Evolutionary conservation across 2,113 vertebrate species (phyloP), one percentile per base, ranked within the genome.

Genomic region (Scomber scombrus): DNA sequence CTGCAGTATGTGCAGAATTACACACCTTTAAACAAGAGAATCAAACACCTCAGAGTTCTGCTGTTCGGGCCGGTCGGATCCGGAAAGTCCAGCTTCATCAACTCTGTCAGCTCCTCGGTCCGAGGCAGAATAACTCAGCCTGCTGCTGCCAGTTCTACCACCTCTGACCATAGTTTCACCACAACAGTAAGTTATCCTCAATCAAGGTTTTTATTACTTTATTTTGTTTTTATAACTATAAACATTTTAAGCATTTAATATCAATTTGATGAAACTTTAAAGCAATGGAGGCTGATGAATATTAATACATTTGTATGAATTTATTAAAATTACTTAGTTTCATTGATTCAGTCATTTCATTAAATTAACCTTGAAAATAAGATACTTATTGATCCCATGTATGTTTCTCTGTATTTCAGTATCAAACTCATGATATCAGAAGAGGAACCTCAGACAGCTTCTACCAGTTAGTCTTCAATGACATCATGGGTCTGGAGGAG

Each of bases 401-500:
- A 40, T 40, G 34, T 40, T 40, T 40, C 34, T 40, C 34, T 40
- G 34, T 71, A 10, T 76, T 18, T 69, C 34, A 87, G 82, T 87
- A 80, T 52, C 12, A 62, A 69, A 80, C 82, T 1, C 49, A 89
- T 31, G 18, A 55, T 19, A 82, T 86, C 5, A 4, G 2, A 68
- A 7, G 10, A 49, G 5, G 12, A 45, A 40, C 9, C 11, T 3
- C 26, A 21, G 13, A 19, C 13, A 54, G 50, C 2, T 55, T 15
- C 21, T 77, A 51, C 55, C 67, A 71, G 1, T 54, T 88, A 3
- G n/a, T 84, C 51, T 82, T 86, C 58, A 82, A 70, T 80, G 87
- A 88, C 52, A 57, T 80, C 64, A 86, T 83, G 87, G 84, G 87
- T 26, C 50, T 89, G 64, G 87, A 89, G 34, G 34, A 60, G 0